These are phyloP conservation scores for Lycocorax pyrrhopterus DNA, from an alignment of 2,113 vertebrate species.

Conservation along the genomic window DNA sequence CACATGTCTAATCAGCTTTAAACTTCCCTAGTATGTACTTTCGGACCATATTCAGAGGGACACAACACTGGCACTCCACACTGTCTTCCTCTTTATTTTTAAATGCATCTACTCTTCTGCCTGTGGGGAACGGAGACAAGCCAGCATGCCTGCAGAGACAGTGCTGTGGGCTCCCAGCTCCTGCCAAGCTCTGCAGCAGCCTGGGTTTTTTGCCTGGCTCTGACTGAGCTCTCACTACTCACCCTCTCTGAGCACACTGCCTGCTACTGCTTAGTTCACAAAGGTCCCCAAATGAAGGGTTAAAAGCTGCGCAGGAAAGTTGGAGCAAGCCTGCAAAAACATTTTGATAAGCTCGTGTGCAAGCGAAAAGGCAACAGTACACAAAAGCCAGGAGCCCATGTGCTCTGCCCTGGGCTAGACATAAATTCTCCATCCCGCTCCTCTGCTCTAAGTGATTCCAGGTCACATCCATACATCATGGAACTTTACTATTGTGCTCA, in stretches of 20 bases:
- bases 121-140: background rate
- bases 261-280: background rate
- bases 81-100: conserved; percentile 1
- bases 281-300: background rate
- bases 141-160: background rate
- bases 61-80: background rate
- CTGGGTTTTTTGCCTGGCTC: background rate
- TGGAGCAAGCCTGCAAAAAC: conserved; percentile 30
- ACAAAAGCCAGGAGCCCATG: background rate
- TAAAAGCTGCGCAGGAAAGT: background rate
- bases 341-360: conserved; percentile 26
- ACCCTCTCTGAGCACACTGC: background rate
- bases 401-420: conserved; percentile 47
- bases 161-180: background rate
- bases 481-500: conserved; percentile 13
- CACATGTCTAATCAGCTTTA: background rate
- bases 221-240: background rate
- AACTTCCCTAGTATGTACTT: background rate
- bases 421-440: background rate
- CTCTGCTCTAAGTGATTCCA: conserved; percentile 49
- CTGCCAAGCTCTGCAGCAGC: background rate
- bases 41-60: background rate
- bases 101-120: background rate
- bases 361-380: conserved; percentile 11
- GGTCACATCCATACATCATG: conserved; percentile 35